These are phyloP conservation scores for Congeria kusceri DNA, from an alignment of 2,888 invertebrate genomes.

Conservation along the genomic window DNA sequence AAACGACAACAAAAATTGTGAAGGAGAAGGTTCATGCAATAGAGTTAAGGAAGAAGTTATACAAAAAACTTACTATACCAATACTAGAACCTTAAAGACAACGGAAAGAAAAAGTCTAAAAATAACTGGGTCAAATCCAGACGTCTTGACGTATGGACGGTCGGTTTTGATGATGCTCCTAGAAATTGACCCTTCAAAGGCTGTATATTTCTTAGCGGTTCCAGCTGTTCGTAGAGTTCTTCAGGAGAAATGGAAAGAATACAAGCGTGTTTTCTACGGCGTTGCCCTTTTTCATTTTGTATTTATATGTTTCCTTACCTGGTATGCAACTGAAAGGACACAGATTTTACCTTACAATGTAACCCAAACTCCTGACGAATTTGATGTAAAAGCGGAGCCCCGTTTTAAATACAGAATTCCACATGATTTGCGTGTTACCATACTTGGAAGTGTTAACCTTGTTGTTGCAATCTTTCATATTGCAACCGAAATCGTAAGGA, in stretches of 20 bases:
- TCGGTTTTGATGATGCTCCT: slow-evolving; percentile 71
- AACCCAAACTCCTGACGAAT: neutral
- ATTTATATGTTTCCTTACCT: slow-evolving; percentile 62
- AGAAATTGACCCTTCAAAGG: slow-evolving; percentile 57
- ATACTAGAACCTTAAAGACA: too few relatives aligned
- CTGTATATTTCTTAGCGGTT: slow-evolving; percentile 66
- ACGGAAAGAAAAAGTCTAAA: too few relatives aligned
- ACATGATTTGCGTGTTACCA: slow-evolving; percentile 34
- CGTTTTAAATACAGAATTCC: slow-evolving; percentile 33
- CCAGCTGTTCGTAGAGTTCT: slow-evolving; percentile 65
- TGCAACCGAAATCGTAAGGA: slow-evolving; percentile 35
- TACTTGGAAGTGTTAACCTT: slow-evolving; percentile 38
- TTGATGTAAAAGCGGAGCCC: slow-evolving; percentile 25
- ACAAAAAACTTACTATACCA: neutral
- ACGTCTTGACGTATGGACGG: too few relatives aligned
- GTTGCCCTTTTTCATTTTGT: slow-evolving; percentile 64
- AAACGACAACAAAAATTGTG: too few relatives aligned
- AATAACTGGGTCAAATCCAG: too few relatives aligned
- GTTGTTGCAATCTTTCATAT: slow-evolving; percentile 50
- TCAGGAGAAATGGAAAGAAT: slow-evolving; percentile 68
- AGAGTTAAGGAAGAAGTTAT: neutral
- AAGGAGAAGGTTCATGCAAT: neutral
- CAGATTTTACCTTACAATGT: slow-evolving; percentile 26
- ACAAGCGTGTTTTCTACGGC: slow-evolving; percentile 55
- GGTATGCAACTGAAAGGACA: slow-evolving; percentile 48